phyloP scores from a whole-genome alignment of 2,888 invertebrate species.

The Caradrina clavipalpis region DNA sequence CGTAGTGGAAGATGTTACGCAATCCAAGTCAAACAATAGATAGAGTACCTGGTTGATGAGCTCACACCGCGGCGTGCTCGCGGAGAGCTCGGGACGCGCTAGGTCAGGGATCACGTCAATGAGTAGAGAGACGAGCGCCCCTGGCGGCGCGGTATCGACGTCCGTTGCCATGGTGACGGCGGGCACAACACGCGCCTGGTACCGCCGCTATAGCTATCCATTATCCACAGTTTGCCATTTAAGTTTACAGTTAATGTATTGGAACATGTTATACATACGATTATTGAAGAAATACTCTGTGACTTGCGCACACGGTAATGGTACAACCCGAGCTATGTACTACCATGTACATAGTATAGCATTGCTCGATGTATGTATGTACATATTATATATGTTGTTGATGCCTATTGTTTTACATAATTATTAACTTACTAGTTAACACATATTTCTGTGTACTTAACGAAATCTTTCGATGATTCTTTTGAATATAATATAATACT shows the following conservation, averaged over 20 bases:
- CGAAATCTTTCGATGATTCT: not conserved
- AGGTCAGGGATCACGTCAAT: constrained; percentile 1
- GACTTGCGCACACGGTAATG: too few species aligned
- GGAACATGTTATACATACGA: not conserved
- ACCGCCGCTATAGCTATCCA: not conserved
- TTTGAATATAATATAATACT: too few species aligned
- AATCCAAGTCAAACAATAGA: not conserved
- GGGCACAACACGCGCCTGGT: constrained; percentile 38
- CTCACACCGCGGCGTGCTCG: not conserved
- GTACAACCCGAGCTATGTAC: not conserved
- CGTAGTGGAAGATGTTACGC: not conserved
- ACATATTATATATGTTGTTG: too few species aligned
- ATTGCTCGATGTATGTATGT: too few species aligned
- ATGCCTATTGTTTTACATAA: too few species aligned
- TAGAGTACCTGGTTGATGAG: too few species aligned
- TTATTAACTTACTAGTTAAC: too few species aligned
- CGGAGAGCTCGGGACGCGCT: not conserved
- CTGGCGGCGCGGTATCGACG: constrained; percentile 25
- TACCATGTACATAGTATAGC: too few species aligned
- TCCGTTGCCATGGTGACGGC: constrained; percentile 50
- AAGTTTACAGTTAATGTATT: not conserved
- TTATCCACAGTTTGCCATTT: not conserved
- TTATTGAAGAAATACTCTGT: not conserved
- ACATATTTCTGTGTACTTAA: not conserved
- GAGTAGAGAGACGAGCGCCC: not conserved